phyloP scores from a whole-genome alignment of 2,888 invertebrate species.

The Andrena praecox region DNA sequence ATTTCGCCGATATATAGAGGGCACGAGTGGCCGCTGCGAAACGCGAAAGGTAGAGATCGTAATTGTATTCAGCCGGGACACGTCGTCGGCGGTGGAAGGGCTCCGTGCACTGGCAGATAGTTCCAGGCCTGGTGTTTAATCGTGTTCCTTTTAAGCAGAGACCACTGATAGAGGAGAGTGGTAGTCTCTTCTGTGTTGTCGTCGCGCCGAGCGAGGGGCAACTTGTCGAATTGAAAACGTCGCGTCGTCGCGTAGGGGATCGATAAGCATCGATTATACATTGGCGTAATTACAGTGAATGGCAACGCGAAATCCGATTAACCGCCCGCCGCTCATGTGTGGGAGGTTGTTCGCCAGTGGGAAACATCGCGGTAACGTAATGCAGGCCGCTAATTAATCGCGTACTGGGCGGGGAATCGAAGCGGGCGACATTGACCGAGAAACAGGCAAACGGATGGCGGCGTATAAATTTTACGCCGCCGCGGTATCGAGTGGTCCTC shows the following conservation, averaged over 20 bases:
- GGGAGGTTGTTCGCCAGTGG: not conserved
- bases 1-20: not conserved
- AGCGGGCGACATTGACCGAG: constrained; percentile 49
- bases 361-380: not conserved
- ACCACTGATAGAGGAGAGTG: not conserved
- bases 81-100: not conserved
- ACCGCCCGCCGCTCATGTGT: constrained; percentile 3
- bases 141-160: not conserved
- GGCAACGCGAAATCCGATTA: constrained; percentile 20
- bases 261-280: constrained; percentile 15
- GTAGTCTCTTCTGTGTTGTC: not conserved
- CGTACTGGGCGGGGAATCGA: constrained; percentile 12
- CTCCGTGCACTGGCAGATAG: constrained; percentile 4
- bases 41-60: not conserved
- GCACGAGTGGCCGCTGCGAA: not conserved
- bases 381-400: constrained; percentile 28
- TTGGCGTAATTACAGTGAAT: constrained; percentile 3
- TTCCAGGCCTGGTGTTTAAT: not conserved
- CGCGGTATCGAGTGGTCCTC: constrained; percentile 22
- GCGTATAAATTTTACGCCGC: constrained; percentile 18
- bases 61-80: not conserved
- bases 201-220: not conserved
- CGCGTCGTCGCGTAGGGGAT: not conserved
- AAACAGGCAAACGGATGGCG: constrained; percentile 22
- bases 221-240: not conserved